Evolutionary conservation across 2,888 invertebrate genomes (phyloP).

Genomic region (Lamellibrachia columna): DNA sequence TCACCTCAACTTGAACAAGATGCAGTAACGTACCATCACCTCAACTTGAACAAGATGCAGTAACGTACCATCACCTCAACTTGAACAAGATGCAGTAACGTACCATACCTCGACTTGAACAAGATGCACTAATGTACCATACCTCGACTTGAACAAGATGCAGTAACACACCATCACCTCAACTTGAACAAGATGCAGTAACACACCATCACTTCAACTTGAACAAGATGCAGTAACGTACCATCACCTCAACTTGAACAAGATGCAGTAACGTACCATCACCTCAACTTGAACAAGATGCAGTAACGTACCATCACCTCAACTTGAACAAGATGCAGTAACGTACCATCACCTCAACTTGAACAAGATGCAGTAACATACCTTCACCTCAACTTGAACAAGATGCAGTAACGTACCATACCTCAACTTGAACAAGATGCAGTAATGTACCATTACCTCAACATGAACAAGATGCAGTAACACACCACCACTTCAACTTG

Average conservation of each 20-base stretch:
- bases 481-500: background rate
- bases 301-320: background rate
- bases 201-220: background rate
- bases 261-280: background rate
- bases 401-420: background rate
- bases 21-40: background rate
- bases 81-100: background rate
- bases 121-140: background rate
- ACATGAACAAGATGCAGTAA: background rate
- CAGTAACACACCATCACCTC: background rate
- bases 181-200: background rate
- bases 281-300: conserved; percentile 8
- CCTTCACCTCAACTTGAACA: background rate
- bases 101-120: background rate
- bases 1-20: conserved; percentile 8
- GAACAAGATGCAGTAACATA: background rate
- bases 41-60: background rate
- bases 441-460: background rate
- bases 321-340: background rate
- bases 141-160: background rate
- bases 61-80: background rate
- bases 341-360: background rate
- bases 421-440: conserved; percentile 8
- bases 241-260: background rate
- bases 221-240: background rate